Evolutionary conservation across 2,888 invertebrate genomes (phyloP).

Genomic region (Pollenia angustigena): DNA sequence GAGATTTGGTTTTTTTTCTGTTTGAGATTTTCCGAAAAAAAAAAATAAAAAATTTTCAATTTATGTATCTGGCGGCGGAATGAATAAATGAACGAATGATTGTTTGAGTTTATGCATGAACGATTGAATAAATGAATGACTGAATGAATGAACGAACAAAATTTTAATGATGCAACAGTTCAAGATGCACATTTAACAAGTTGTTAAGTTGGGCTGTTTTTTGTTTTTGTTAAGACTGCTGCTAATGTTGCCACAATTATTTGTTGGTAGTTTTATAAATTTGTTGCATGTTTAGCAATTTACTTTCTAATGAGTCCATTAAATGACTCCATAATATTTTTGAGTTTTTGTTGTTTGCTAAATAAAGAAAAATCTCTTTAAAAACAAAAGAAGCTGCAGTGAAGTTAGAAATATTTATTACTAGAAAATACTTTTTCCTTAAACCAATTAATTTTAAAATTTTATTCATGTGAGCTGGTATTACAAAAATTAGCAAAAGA

Average conservation of each 20-base stretch:
- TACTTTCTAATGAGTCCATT: slow-evolving; percentile 72
- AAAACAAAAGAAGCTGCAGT: background rate
- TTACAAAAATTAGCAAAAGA: no score
- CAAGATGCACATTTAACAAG: slow-evolving; percentile 73
- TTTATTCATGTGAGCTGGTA: no score
- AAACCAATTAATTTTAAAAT: background rate
- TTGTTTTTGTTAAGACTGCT: background rate
- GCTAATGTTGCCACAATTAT: background rate
- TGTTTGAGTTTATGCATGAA: background rate
- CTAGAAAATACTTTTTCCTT: background rate
- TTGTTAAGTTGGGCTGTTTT: slow-evolving; percentile 51
- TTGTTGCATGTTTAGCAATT: slow-evolving; percentile 64
- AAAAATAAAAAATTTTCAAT: background rate
- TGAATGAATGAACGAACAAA: slow-evolving; percentile 61
- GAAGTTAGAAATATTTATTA: slow-evolving; percentile 14
- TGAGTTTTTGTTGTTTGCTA: background rate
- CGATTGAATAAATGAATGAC: slow-evolving; percentile 44
- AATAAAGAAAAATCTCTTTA: slow-evolving; percentile 12
- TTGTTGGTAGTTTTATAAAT: slow-evolving; percentile 18
- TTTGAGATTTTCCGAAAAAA: background rate
- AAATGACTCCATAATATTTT: slow-evolving; percentile 46
- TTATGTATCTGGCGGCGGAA: background rate
- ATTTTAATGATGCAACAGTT: slow-evolving; percentile 74
- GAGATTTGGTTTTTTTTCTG: background rate
- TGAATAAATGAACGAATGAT: background rate